Evolutionary conservation across 23 tunicate species (phyloP).

Genomic region (Botrylloides violaceus): DNA sequence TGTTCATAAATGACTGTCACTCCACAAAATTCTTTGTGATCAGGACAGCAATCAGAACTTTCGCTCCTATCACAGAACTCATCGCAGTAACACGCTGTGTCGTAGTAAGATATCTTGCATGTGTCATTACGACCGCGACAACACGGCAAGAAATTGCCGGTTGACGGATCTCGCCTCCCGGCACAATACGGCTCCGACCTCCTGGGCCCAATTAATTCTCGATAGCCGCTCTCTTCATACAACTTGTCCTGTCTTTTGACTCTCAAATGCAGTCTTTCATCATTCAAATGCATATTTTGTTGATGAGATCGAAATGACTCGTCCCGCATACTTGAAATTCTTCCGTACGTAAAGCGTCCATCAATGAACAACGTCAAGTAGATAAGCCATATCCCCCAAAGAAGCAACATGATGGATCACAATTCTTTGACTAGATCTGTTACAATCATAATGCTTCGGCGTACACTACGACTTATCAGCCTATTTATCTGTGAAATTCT

Average conservation of each 20-base stretch:
- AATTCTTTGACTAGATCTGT: neutral
- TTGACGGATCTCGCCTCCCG: neutral
- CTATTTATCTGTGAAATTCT: no score
- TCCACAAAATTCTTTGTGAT: conserved; percentile 8
- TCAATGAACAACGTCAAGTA: neutral
- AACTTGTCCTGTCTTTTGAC: neutral
- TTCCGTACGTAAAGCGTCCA: neutral
- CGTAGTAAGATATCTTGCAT: conserved; percentile 20
- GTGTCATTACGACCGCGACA: conserved; percentile 32
- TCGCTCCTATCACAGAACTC: conserved; percentile 24
- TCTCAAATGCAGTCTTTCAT: neutral
- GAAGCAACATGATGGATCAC: neutral
- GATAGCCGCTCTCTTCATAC: neutral
- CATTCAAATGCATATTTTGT: no score
- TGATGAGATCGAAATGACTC: no score
- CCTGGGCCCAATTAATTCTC: neutral
- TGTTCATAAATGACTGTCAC: neutral
- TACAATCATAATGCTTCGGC: no score
- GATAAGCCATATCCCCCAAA: neutral
- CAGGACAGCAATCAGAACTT: conserved; percentile 35
- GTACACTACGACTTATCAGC: no score
- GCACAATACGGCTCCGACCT: conserved; percentile 6
- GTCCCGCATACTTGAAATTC: neutral
- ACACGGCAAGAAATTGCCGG: conserved; percentile 21
- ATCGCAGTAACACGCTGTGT: conserved; percentile 37